phyloP scores from a whole-genome alignment of 2,797 vertebrate genomes.

The Enteromius afrohamiltoni region DNA sequence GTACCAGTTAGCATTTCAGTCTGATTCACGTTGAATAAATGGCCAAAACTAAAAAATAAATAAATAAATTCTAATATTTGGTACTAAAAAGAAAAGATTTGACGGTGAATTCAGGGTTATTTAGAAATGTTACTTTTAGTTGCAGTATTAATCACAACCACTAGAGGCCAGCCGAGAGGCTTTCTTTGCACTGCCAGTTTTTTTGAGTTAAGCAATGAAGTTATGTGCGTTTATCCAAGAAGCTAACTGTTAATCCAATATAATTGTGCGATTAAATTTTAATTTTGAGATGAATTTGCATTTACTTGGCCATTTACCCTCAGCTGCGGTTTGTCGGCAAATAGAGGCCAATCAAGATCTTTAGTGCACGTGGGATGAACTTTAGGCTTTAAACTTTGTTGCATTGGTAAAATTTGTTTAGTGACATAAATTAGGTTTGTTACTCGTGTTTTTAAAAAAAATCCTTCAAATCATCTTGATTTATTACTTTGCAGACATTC shows the following conservation, averaged over 20 bases:
- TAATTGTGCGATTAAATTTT: not conserved
- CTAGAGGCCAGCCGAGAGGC: constrained; percentile 30
- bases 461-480: not conserved
- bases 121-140: not conserved
- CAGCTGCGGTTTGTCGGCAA: constrained; percentile 15
- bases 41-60: not conserved
- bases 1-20: not conserved
- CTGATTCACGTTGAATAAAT: not conserved
- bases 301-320: not conserved
- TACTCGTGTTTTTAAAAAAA: not conserved
- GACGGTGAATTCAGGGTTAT: not conserved
- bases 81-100: not conserved
- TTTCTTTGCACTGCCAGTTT: not conserved
- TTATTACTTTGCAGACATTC: constrained; percentile 64
- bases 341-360: constrained; percentile 26
- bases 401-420: not conserved
- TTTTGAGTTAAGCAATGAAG: not conserved
- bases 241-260: not conserved
- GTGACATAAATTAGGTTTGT: not conserved
- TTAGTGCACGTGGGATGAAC: not conserved
- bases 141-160: constrained; percentile 29
- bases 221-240: not conserved
- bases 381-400: not conserved
- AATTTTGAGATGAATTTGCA: not conserved
- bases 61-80: not conserved